These are phyloP conservation scores for Oeneis ivallda DNA, from an alignment of 2,888 invertebrate genomes.

Conservation along the genomic window DNA sequence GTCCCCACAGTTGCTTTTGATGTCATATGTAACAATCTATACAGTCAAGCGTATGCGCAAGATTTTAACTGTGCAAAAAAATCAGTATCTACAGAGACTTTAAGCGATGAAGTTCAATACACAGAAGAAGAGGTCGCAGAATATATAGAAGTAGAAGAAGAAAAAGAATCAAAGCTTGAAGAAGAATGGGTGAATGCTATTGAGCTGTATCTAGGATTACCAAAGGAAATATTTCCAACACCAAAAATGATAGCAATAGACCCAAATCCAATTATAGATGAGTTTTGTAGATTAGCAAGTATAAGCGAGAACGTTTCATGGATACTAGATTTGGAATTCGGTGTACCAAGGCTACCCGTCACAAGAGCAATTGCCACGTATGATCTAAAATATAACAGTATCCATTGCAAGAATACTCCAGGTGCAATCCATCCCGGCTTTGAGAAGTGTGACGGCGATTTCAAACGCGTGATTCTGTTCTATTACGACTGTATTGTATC, in stretches of 20 bases:
- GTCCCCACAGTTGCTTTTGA: slow-evolving; percentile 29
- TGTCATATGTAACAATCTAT: slow-evolving; percentile 20
- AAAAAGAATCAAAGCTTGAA: not conserved
- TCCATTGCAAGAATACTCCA: slow-evolving; percentile 59
- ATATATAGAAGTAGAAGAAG: not conserved
- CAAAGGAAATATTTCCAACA: slow-evolving; percentile 58
- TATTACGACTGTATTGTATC: slow-evolving; percentile 64
- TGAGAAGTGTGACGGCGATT: slow-evolving; percentile 55
- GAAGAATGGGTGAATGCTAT: slow-evolving; percentile 44
- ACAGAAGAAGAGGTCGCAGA: not conserved
- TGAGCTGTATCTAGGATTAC: slow-evolving; percentile 54
- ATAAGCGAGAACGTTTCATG: slow-evolving; percentile 50
- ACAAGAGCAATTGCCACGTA: slow-evolving; percentile 58
- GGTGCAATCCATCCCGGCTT: slow-evolving; percentile 64
- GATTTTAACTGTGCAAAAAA: slow-evolving; percentile 19
- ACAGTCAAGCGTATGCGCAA: slow-evolving; percentile 18
- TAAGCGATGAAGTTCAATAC: slow-evolving; percentile 20
- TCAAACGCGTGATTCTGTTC: slow-evolving; percentile 54
- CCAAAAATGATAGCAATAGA: slow-evolving; percentile 54
- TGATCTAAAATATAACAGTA: slow-evolving; percentile 57
- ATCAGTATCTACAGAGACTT: slow-evolving; percentile 21
- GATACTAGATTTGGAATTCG: slow-evolving; percentile 66
- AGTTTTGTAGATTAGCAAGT: slow-evolving; percentile 54
- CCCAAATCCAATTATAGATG: slow-evolving; percentile 63
- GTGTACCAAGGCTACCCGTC: slow-evolving; percentile 51